These are phyloP conservation scores for Danio rerio DNA, from an alignment of 2,113 vertebrate species.

Conservation along the genomic window GRCz12tu NC_133190.1:50769001-50769500, in stretches of 20 bases:
- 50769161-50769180: not conserved
- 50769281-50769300: not conserved
- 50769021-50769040: not conserved
- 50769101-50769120: conserved; percentile 10
- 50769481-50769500: too few species aligned
- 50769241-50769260: not conserved
- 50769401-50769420: not conserved
- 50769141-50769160: not conserved
- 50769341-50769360: not conserved
- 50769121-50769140: not conserved
- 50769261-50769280: not conserved
- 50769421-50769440: not conserved
- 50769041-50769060: not conserved
- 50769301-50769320: not conserved
- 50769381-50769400: not conserved
- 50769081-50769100: not conserved
- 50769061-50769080: not conserved
- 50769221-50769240: not conserved
- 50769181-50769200: not conserved
- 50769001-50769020: not conserved
- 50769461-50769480: too few species aligned
- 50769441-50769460: not conserved
- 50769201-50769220: not conserved
- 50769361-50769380: not conserved
- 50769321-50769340: not conserved